Percentiles rank a stretch among this genome's conserved stretches.
phyloP scores from a whole-genome alignment of 92 coral and sea anemone genomes.

The Epizoanthus stellaris region DNA sequence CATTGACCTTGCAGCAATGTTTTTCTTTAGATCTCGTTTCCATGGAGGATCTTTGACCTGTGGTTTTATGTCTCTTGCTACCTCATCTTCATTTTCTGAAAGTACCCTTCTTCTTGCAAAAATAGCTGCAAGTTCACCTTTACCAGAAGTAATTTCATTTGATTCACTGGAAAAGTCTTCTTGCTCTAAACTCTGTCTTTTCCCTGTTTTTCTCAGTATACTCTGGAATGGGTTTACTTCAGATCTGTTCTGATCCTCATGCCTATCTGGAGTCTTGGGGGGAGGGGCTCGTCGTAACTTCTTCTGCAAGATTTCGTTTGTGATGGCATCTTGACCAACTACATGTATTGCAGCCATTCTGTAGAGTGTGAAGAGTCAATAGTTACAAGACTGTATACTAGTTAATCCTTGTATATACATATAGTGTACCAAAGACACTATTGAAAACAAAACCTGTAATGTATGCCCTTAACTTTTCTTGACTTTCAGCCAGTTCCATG shows the following conservation, averaged over 20 bases:
- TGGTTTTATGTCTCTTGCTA: no score
- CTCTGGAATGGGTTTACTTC: constrained; percentile 8
- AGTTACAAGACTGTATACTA: no score
- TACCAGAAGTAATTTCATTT: background rate
- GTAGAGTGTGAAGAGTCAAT: background rate
- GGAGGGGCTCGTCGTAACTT: constrained; percentile 32
- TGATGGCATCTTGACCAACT: constrained; percentile 39
- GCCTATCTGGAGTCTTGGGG: constrained; percentile 15
- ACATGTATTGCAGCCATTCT: constrained; percentile 38
- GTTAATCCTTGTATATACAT: no score
- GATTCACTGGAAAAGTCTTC: constrained; percentile 34
- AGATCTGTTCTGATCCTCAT: background rate
- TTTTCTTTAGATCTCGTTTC: constrained; percentile 25
- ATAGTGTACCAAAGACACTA: no score
- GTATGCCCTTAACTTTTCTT: no score
- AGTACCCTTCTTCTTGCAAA: constrained; percentile 30
- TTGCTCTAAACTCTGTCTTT: constrained; percentile 69
- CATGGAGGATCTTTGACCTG: constrained; percentile 26
- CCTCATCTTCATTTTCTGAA: constrained; percentile 16
- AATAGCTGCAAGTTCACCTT: constrained; percentile 30
- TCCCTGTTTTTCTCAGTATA: constrained; percentile 67
- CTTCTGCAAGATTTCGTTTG: constrained; percentile 28
- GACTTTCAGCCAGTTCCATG: no score
- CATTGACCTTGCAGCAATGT: background rate
- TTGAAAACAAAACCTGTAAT: no score